These are phyloP conservation scores for Diachasmimorpha longicaudata DNA, from an alignment of 1,140 invertebrate species.

Conservation along the genomic window DNA sequence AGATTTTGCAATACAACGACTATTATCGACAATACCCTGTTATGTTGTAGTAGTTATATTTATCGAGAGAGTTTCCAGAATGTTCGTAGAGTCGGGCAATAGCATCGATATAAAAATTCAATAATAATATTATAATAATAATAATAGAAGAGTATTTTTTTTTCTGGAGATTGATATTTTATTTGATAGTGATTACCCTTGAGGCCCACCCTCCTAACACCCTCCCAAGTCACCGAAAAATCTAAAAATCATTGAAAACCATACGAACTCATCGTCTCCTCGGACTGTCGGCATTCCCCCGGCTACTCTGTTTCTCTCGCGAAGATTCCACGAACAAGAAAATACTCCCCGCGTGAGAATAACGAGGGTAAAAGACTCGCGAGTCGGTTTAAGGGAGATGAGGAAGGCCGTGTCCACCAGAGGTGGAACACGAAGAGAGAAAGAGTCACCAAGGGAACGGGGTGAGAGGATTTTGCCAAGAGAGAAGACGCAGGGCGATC, in stretches of 20 bases:
- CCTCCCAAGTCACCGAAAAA: too few relatives aligned
- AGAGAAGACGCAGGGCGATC: neutral
- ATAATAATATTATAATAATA: too few relatives aligned
- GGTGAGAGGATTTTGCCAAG: neutral
- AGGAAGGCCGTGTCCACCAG: neutral
- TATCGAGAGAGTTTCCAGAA: neutral
- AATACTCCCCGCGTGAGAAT: constrained; percentile 13
- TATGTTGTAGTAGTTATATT: neutral
- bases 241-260: too few relatives aligned
- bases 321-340: neutral
- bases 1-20: neutral
- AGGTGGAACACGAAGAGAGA: neutral
- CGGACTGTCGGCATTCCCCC: neutral
- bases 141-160: too few relatives aligned
- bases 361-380: constrained; percentile 8
- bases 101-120: too few relatives aligned
- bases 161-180: too few relatives aligned
- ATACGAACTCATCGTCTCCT: too few relatives aligned
- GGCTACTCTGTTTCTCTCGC: constrained; percentile 1
- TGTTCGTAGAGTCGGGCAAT: too few relatives aligned
- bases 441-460: neutral
- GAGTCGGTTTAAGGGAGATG: neutral
- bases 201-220: too few relatives aligned
- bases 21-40: neutral
- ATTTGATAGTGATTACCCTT: too few relatives aligned